A percentile compares a stretch with the other conserved stretches of the same genome.
Evolutionary conservation across 2,797 vertebrate species (phyloP).

Genomic region (Podarcis siculus): DNA sequence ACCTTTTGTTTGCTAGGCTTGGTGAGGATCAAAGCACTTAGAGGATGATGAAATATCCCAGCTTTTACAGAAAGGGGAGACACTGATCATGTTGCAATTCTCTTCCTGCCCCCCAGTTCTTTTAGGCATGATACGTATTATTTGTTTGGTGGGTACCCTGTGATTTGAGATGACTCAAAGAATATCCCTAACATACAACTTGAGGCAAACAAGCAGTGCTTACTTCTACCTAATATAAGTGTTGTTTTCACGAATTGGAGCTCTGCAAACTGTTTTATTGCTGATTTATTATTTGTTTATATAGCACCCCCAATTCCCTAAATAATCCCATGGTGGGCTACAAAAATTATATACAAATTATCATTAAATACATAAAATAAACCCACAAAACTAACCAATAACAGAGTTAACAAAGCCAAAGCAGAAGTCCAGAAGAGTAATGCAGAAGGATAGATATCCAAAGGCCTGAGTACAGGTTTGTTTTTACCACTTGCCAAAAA

Average conservation of each 20-base stretch:
- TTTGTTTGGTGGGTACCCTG: background rate
- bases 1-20: constrained; percentile 44
- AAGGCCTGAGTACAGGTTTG: no score
- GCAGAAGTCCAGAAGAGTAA: no score
- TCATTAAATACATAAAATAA: no score
- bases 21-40: background rate
- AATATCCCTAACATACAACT: background rate
- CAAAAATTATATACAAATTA: no score
- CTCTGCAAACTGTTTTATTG: background rate
- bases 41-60: background rate
- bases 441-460: no score
- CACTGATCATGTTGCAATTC: background rate
- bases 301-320: no score
- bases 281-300: background rate
- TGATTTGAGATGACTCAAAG: background rate
- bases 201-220: background rate
- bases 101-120: background rate
- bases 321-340: no score
- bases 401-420: no score
- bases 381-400: no score
- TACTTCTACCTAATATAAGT: background rate
- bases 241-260: background rate
- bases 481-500: no score
- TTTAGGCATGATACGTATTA: background rate
- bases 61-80: background rate